Evolutionary conservation across 35 echinoderm and acorn worm species (phyloP), one percentile per base, ranked within the genome.

Genomic region (Hemicentrotus pulcherrimus): DNA sequence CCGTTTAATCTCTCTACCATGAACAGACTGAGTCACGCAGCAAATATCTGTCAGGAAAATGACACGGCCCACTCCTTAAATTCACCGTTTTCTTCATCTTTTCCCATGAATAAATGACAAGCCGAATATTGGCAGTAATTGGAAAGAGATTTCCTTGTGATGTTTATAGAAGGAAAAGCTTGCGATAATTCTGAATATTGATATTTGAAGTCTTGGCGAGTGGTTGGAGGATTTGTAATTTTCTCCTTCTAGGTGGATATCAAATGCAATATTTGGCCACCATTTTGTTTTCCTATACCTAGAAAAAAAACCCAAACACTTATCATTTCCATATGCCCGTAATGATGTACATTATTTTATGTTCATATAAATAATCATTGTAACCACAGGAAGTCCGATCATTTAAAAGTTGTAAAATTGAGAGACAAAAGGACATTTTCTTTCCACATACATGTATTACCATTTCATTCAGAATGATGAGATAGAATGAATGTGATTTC

Each of bases 21-120:
- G 65, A 78, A 78, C 28, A 28, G 22, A 78, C 65, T n/a, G 28
- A 78, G 65, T 78, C 65, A 78, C 19, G 65, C 65, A 78, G 65
- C 65, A 78, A 78, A 78, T 78, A 78, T 78, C 65, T 78, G 65
- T 78, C 65, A 78, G 65, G 65, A 78, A 78, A 78, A 78, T 78
- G 65, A 78, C 65, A 78, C 65, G 24, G 65, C 65, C 65, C 65
- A 78, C 65, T 78, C 65, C 28, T 78, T 78, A 78, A 78, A 78
- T 78, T 78, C 65, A n/a, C 7, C 65, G 4, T 78, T 78, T 78
- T 78, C 65, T 78, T 78, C 65, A n/a, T 7, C 5, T 78, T 78
- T 78, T 78, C 65, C 65, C 28, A 78, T 78, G 65, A 78, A 78
- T 78, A 78, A 78, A 78, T 78, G 65, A 78, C 65, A 78, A 78